Evolutionary conservation across 2,797 vertebrate species (phyloP), one percentile per base, ranked within the genome.

Genomic region (Adrianichthys oophorus): DNA sequence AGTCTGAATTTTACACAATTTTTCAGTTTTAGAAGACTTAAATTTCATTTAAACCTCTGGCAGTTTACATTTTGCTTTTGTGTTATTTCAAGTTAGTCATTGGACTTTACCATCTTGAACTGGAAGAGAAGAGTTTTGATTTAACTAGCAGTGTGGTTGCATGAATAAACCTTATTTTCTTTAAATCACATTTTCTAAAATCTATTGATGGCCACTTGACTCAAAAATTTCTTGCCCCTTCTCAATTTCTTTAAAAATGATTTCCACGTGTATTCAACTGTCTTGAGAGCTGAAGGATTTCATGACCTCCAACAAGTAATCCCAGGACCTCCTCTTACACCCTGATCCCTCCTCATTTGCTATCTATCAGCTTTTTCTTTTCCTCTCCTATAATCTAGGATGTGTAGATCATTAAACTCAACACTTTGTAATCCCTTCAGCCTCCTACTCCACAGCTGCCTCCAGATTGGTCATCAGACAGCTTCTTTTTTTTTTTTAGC

Each of bases 351-450:
- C 46, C 65, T 63, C 72, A 65, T 75, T 83, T 74, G 55, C 85
- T 62, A 59, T 82, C 52, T 67, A 62, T 79, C 70, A 41, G 60
- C 72, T 70, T 74, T 76, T 65, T 77, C 64, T 62, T 64, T 74
- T 69, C 68, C 67, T 42, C 41, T 66, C 52, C 71, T 65, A 70
- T 75, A 73, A 62, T 85, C 79, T 68, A 77, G 69, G 58, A 75
- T 62, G 74, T 70, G 63, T 62, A 74, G 78, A 85, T 85, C 86
- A 84, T 77, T 74, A 78, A 84, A 72, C 29, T 70, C 75, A 79
- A 82, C 72, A 79, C 66, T 1, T 82, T 56, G 62, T 88, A 85
- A 89, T 90, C 85, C 78, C 77, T 61, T 84, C 85, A 73, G 77
- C 69, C 71, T 75, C 71, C 56, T 48, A 66, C 59, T 76, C 52